A percentile compares a stretch with the other conserved stretches of the same genome.
These are phyloP conservation scores for Hippocampus barbouri DNA, from an alignment of 2,113 vertebrate genomes.

Conservation along the genomic window DNA sequence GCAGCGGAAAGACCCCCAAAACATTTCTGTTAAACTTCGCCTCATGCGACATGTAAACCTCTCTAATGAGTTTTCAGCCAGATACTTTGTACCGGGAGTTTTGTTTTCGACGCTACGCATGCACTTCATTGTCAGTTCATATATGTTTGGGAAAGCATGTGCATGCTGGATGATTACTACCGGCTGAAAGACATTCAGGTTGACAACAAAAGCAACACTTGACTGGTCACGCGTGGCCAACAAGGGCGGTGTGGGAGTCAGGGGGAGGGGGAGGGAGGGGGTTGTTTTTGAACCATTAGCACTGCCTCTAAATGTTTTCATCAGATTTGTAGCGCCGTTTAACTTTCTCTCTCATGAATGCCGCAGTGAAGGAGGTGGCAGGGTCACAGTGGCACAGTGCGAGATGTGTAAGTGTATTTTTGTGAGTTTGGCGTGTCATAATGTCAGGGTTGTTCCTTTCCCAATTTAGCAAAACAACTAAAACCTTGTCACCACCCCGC, in stretches of 20 bases:
- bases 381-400: conserved; percentile 36
- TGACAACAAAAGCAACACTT: conserved; percentile 14
- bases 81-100: neutral
- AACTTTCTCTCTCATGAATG: conserved; percentile 19
- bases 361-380: conserved; percentile 21
- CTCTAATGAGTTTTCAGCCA: neutral
- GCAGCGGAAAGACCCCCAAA: neutral
- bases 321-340: conserved; percentile 30
- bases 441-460: conserved; percentile 58
- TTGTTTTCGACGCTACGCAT: conserved; percentile 4
- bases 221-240: conserved; percentile 13
- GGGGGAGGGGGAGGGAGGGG: neutral
- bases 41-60: neutral
- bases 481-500: conserved; percentile 55
- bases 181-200: conserved; percentile 9
- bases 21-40: neutral
- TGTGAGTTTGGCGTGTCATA: conserved; percentile 52
- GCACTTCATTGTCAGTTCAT: neutral
- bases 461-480: conserved; percentile 59
- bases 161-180: neutral
- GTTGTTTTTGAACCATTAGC: conserved; percentile 1
- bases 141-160: neutral
- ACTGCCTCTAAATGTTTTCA: conserved; percentile 4
- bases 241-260: neutral
- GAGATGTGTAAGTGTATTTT: conserved; percentile 32